These are phyloP conservation scores for Iphiclides podalirius DNA, from an alignment of 2,888 invertebrate genomes.

Conservation along the genomic window DNA sequence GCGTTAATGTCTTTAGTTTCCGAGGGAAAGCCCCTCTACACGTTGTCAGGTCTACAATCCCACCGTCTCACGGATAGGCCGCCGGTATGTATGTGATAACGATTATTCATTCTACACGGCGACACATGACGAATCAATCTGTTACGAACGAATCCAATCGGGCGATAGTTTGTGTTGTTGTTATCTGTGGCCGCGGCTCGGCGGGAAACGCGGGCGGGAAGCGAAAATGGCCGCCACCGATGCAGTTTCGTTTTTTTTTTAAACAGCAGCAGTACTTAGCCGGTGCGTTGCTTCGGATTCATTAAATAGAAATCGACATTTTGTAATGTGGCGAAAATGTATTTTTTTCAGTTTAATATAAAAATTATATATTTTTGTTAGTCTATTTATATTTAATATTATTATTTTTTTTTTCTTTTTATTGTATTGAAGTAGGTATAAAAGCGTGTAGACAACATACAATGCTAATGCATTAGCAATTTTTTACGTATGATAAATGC, in stretches of 20 bases:
- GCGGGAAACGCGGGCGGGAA: constrained; percentile 26
- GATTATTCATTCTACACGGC: constrained; percentile 75
- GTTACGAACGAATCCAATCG: constrained; percentile 54
- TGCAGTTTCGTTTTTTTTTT: constrained; percentile 3
- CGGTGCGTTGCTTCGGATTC: neutral
- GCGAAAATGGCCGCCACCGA: constrained; percentile 20
- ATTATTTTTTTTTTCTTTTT: too few relatives aligned
- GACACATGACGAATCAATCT: constrained; percentile 77
- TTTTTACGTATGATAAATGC: neutral
- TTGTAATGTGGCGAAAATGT: too few relatives aligned
- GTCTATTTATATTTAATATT: too few relatives aligned
- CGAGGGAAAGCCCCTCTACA: constrained; percentile 37
- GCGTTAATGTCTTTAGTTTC: neutral
- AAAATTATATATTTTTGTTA: too few relatives aligned
- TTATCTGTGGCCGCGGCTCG: constrained; percentile 27
- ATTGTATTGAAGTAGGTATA: too few relatives aligned
- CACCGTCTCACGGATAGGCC: constrained; percentile 38
- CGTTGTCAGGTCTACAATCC: constrained; percentile 34
- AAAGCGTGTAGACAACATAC: too few relatives aligned
- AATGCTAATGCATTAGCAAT: neutral
- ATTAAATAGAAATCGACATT: neutral
- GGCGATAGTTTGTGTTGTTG: constrained; percentile 25
- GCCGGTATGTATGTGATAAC: constrained; percentile 40
- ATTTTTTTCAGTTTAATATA: too few relatives aligned
- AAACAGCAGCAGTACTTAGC: neutral